Base-by-base conservation (phyloP, 2,888 invertebrate species). In the Petrophora chlorosata region DNA sequence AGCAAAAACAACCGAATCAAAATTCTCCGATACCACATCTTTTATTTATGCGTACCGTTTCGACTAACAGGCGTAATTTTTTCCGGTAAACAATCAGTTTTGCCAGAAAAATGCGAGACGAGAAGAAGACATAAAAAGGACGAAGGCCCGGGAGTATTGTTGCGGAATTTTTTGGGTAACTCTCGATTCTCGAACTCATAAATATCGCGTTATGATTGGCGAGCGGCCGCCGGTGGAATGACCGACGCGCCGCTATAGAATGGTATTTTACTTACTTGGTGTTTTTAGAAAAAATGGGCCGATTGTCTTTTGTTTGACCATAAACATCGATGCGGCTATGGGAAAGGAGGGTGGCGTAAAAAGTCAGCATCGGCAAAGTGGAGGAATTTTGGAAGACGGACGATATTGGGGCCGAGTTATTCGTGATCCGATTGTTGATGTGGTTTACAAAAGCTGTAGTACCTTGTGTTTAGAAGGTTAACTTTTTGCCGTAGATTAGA, bases 71-170 rank as follows among this genome's bases (percentile, higher is more conserved):
- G 76, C 85, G 87, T 88, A 85, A 89, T 90, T 90, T 90, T 90
- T 89, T 89, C 89, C 89, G 82, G 79, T 84, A 90, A 89, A 90
- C 89, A 90, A 89, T 88, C 88, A 87, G 81, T 89, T 90, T 89
- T 89, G 85, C 70, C 83, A 81, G 86, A 89, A 90, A 90, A 90
- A 87, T 89, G 84, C 85, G 82, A 78, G 78, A 80, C 83, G 82
- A 70, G 82, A 85, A 78, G 82, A 82, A 82, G 79, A 76, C 76
- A 75, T 87, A 89, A 89, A 89, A 89, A 89, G 78, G 72, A 72
- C 65, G 62, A 65, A 10, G 25, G 59, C 9, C 7, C 33, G 19
- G 9, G 35, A 61, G 74, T 78, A 75, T 76, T 76, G 79, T 76
- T 73, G 59, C 58, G 66, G 65, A 55, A 71, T 76, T 80, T 81